Evolutionary conservation across 1,140 invertebrate genomes (phyloP), one percentile per base, ranked within the genome.

Genomic region (Babylonia areolata): DNA sequence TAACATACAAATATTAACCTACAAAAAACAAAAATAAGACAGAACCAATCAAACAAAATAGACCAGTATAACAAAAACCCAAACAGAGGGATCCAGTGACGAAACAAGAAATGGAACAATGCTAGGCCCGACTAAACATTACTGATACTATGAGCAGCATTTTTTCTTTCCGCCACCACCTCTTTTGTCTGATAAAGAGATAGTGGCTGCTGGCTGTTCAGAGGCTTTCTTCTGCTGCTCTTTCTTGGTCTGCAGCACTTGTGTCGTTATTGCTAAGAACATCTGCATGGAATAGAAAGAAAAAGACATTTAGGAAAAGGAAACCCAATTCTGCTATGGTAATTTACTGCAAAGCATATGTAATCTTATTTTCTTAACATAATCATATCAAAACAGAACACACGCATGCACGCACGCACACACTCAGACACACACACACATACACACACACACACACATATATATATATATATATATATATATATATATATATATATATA

Each of bases 191-290:
- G 88, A 87, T 23, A 92, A 84, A 85, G 88, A 90, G 87, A 92
- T 90, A 84, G 90, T 88, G 75, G 90, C 86, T 3, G 86, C 80
- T 31, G 91, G 91, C 78, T 96, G 95, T 88, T 95, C 91, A 15
- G 90, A 88, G 20, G 88, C 91, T 80, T 90, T 91, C 71, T 90
- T 91, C 86, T 93, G 91, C 88, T 92, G 90, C 89, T 96, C 96
- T 92, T 96, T 96, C 93, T 97, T 97, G 39, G 96, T 96, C 87
- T 95, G 94, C 88, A 97, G 94, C 69, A 97, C 96, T 95, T 96
- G 96, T 90, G 95, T 95, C 78, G 96, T 97, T 90, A 97, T 96
- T 85, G 96, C 96, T 94, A 96, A 96, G 93, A 97, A 97, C 96
- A 97, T 97, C 96, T 97, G 93, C 17, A 82, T 95, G 94, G 80